Conservation (phyloP, 2,797 vertebrate species). For the Pempheris klunzingeri region DNA sequence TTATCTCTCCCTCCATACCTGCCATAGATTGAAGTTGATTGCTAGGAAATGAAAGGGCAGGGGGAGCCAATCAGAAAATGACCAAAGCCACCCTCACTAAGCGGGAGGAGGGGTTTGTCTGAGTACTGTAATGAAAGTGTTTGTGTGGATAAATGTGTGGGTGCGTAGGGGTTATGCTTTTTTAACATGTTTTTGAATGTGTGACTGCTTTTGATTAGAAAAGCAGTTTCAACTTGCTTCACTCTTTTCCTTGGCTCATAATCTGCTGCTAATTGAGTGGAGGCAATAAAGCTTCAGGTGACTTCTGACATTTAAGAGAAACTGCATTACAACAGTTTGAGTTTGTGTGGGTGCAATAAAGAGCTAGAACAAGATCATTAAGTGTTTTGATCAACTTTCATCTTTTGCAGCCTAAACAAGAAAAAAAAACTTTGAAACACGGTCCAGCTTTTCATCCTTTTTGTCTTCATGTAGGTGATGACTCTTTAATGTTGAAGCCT, state of each 20-base stretch:
- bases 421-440: conserved; percentile 25
- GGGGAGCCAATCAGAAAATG: conserved; percentile 66
- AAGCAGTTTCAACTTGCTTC: conserved; percentile 41
- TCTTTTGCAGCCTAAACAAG: conserved; percentile 26
- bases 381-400: conserved; percentile 36
- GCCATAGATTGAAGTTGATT: conserved; percentile 74
- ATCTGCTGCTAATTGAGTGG: conserved; percentile 66
- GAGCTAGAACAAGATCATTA: conserved; percentile 18
- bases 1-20: conserved; percentile 74
- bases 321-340: conserved; percentile 7
- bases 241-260: conserved; percentile 35
- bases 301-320: conserved; percentile 54
- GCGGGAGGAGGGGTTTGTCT: neutral
- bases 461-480: conserved; percentile 62
- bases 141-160: conserved; percentile 3
- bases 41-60: conserved; percentile 76
- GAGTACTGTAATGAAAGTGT: conserved; percentile 29
- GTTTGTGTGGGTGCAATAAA: conserved; percentile 17
- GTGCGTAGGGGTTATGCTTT: conserved; percentile 9
- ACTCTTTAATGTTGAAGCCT: conserved; percentile 64
- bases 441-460: conserved; percentile 35
- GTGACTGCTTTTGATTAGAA: conserved; percentile 45
- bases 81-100: conserved; percentile 48
- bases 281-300: conserved; percentile 46
- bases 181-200: conserved; percentile 10